A percentile compares a stretch with the other conserved stretches of the same genome.
Evolutionary conservation across 2,888 invertebrate species (phyloP).

Genomic region (Hirtodrosophila duncani): DNA sequence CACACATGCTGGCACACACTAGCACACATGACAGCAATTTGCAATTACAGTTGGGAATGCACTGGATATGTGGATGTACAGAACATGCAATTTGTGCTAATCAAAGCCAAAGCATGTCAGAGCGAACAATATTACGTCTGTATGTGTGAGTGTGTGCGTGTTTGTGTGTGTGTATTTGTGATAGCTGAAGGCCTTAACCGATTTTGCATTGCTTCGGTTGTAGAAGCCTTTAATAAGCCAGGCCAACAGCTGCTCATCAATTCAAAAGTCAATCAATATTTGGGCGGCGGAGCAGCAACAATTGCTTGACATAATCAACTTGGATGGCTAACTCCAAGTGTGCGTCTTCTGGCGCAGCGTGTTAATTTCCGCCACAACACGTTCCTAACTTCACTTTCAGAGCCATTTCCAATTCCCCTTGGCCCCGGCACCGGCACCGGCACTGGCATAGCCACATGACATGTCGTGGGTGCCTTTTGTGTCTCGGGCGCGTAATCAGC

Average conservation of each 20-base stretch:
- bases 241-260: slow-evolving; percentile 23
- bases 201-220: slow-evolving; percentile 33
- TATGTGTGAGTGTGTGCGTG: slow-evolving; percentile 1
- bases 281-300: no score
- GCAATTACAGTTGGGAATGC: slow-evolving; percentile 43
- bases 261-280: slow-evolving; percentile 48
- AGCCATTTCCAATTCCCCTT: slow-evolving; percentile 33
- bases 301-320: not conserved
- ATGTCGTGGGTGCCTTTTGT: slow-evolving; percentile 33
- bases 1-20: not conserved
- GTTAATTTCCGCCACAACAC: slow-evolving; percentile 63
- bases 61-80: slow-evolving; percentile 3
- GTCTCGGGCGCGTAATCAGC: slow-evolving; percentile 55
- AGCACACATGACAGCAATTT: slow-evolving; percentile 18
- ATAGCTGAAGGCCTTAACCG: slow-evolving; percentile 6
- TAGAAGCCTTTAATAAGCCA: slow-evolving; percentile 24
- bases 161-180: not conserved
- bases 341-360: slow-evolving; percentile 13
- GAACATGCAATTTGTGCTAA: slow-evolving; percentile 32
- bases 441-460: slow-evolving; percentile 35
- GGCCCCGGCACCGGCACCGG: no score
- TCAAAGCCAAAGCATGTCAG: slow-evolving; percentile 13
- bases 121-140: not conserved
- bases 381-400: slow-evolving; percentile 47
- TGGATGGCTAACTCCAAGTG: not conserved